Base-by-base conservation (phyloP, 2,797 vertebrate species). In the Sparus aurata region DNA sequence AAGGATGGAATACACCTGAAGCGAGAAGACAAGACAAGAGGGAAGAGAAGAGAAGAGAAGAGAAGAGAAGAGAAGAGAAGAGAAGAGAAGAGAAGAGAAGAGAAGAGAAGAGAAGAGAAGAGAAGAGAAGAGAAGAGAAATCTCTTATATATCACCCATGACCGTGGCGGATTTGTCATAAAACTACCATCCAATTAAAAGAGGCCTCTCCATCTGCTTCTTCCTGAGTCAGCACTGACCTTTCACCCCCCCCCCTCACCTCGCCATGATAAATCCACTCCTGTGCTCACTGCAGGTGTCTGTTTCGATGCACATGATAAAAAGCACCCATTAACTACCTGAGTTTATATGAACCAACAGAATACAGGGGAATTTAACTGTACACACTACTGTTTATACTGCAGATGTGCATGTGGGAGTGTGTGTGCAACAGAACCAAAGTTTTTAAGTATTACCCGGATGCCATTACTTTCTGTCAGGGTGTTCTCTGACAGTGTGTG, bases 131-230 rank as follows among this genome's bases (percentile, higher is more conserved):
- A 55, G 50, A 74, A 30, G 70, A 69, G n/a, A 43, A 54, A 61
- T 82, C 63, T 78, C 81, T 84, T 83, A 75, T 66, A 75, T 75
- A 65, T 89, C 83, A 79, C 70, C 53, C 45, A 41, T 78, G 80
- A 88, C 85, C 38, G 9, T 84, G 85, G 88, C 49, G 22, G 69
- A 86, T 90, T 86, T 76, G 65, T 83, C 54, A 27, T 83, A 85
- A 91, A 90, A 90, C 55, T 49, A 41, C 66, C 69, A 75, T 92
- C 73, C 77, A 90, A 91, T 93, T 93, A 92, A 87, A 87, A 89
- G 25, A 62, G 63, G 73, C 64, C 80, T 83, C 70, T 85, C 86
- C 80, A 72, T 90, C 79, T 86, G 75, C 71, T 77, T 72, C 79
- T 30, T 79, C 79, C 85, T 86, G 89, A 91, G 88, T 90, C 90